These are phyloP conservation scores for Dendrolimus kikuchii DNA, from an alignment of 1,140 invertebrate species.

Conservation along the genomic window DNA sequence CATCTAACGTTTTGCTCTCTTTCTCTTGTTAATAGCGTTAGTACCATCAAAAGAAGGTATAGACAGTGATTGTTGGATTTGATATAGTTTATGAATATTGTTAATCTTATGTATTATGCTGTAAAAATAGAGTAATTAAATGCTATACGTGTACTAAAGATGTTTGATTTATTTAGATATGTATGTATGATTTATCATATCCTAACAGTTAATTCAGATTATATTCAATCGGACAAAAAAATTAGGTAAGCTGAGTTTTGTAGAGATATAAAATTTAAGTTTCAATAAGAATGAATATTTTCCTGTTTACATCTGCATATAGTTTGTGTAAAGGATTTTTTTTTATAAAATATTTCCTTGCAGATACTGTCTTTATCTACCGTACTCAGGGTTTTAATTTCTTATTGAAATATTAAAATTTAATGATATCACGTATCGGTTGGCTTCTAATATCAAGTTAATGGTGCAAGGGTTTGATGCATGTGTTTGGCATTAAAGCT, in stretches of 20 bases:
- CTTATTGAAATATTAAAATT: constrained; percentile 20
- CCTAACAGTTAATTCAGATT: constrained; percentile 28
- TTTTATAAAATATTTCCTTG: too few species aligned
- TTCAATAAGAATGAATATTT: constrained; percentile 40
- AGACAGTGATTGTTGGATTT: constrained; percentile 71
- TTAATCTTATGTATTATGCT: constrained; percentile 60
- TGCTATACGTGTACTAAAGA: constrained; percentile 64
- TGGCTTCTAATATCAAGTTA: not conserved
- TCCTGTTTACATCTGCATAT: too few species aligned
- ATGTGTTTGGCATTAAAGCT: not conserved
- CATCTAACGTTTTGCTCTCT: constrained; percentile 60
- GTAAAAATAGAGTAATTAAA: constrained; percentile 72
- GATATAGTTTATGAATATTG: constrained; percentile 72
- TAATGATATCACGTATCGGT: not conserved
- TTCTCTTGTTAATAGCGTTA: constrained; percentile 62
- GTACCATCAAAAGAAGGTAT: constrained; percentile 61
- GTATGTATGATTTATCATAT: constrained; percentile 15
- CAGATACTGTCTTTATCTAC: too few species aligned
- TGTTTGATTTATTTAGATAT: constrained; percentile 60
- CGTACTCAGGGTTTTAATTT: not conserved
- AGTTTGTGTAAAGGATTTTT: too few species aligned
- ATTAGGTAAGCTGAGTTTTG: constrained; percentile 56
- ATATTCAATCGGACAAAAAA: constrained; percentile 30
- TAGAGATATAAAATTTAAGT: constrained; percentile 28
- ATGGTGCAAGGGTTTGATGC: not conserved